Evolutionary conservation across 2,888 invertebrate genomes (phyloP), one percentile per base, ranked within the genome.

Genomic region (Tryphoninae sp.): DNA sequence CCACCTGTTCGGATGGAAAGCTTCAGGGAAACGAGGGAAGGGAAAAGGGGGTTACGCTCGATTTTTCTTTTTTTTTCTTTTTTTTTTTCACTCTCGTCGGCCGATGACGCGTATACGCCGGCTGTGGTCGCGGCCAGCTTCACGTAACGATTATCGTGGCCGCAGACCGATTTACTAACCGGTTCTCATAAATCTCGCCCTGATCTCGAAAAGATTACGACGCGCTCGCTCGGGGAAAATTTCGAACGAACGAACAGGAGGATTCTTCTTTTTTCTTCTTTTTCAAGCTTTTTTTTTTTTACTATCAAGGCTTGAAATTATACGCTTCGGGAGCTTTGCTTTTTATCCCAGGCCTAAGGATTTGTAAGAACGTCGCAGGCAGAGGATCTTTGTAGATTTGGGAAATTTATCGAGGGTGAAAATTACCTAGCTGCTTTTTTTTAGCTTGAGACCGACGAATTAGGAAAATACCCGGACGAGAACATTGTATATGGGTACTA

Each of bases 1-100:
- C 82, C 82, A 82, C 82, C 82, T 82, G 82, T 82, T 82, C 73
- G 68, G 82, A 64, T 76, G 42, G 78, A 81, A 78, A 81, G 71
- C 74, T 19, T 19, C 19, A 19, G 19, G 19, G 19, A 19, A 19
- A 19, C 19, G 19, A 61, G 33, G 55, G 51, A 51, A 6, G 33
- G 6, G 33, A 33, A 19, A 19, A 19, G 19, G 33, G 78, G 81
- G 74, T 78, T 74, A 61, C 65, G 51, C 67, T 49, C 73, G 8
- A 45, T 59, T 23, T 62, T 23, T 61, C 26, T 23, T 23, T 23
- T 23, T 23, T 23, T 13, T 58, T 72, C 19, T 58, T 22, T n/a
- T 40, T 19, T 40, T 40, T 23, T 40, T 62, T 69, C 16, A 19
- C 33, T 72, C 23, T 13, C 40, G n/a, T 42, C 11, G n/a, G 13